Evolutionary conservation across 2,113 vertebrate genomes (phyloP).

Genomic region (Hyperoodon ampullatus): DNA sequence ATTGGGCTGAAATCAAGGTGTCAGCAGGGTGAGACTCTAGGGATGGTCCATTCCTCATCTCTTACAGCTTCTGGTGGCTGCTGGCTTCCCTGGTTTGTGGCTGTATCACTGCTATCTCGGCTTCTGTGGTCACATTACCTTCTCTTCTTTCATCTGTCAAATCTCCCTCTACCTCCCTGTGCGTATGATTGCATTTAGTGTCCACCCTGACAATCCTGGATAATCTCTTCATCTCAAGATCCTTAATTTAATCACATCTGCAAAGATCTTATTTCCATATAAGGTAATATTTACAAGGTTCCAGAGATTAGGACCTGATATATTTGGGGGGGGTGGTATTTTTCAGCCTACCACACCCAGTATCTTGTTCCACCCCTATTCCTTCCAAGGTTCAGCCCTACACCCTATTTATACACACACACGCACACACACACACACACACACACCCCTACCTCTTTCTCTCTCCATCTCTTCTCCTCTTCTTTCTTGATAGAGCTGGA

Average conservation of each 20-base stretch:
- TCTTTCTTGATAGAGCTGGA: not conserved
- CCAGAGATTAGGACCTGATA: conserved; percentile 5
- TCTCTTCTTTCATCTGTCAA: not conserved
- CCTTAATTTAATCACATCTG: conserved; percentile 6
- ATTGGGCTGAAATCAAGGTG: not conserved
- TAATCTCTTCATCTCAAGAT: not conserved
- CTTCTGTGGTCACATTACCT: not conserved
- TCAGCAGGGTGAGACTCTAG: not conserved
- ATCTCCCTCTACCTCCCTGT: not conserved
- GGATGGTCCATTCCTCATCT: not conserved
- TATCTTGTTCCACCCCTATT: not conserved
- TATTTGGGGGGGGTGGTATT: not conserved
- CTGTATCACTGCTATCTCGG: not conserved
- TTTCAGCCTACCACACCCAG: not conserved
- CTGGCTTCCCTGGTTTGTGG: not conserved
- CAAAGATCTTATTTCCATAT: not conserved
- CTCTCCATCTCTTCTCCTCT: not conserved
- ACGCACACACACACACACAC: not conserved
- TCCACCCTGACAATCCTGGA: not conserved
- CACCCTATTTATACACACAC: not conserved
- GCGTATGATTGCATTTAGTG: not conserved
- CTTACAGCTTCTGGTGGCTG: not conserved
- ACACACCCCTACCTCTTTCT: not conserved
- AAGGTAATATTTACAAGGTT: conserved; percentile 18
- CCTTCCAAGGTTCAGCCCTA: not conserved